phyloP scores from a whole-genome alignment of 2,888 invertebrate genomes.

The Meandrusa payeni region DNA sequence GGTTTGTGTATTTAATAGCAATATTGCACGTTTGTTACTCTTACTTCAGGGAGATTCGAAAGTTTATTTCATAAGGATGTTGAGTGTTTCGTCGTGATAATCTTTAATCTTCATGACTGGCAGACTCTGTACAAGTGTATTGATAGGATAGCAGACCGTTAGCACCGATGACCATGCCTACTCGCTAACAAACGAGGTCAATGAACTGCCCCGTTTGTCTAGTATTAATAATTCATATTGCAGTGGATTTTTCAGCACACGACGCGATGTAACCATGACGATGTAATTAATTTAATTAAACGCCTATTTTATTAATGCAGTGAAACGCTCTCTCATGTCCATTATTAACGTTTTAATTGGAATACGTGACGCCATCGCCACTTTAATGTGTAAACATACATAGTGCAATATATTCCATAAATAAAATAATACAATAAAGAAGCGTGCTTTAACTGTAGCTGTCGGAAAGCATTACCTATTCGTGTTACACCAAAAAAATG shows the following conservation, averaged over 20 bases:
- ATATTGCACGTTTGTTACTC: too few species aligned
- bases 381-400: too few species aligned
- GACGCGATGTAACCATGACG: conserved; percentile 35
- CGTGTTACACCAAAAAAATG: too few species aligned
- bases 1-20: too few species aligned
- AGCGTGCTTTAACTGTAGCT: too few species aligned
- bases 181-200: conserved; percentile 44
- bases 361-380: conserved; percentile 6
- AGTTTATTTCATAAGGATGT: too few species aligned
- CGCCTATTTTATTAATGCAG: conserved; percentile 18
- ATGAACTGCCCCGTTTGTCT: conserved; percentile 59
- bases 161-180: conserved; percentile 32
- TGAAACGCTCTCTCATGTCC: conserved; percentile 9
- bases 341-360: conserved; percentile 14
- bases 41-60: too few species aligned
- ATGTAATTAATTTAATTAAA: conserved; percentile 24
- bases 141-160: conserved; percentile 34
- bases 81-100: too few species aligned
- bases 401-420: too few species aligned
- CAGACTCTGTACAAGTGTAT: conserved; percentile 24
- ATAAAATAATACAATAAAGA: too few species aligned
- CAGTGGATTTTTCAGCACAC: conserved; percentile 48
- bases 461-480: too few species aligned
- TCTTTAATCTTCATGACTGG: too few species aligned
- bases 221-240: conserved; percentile 70